These are phyloP conservation scores for Cephus sareptanus DNA, from an alignment of 2,888 invertebrate species.

Conservation along the genomic window DNA sequence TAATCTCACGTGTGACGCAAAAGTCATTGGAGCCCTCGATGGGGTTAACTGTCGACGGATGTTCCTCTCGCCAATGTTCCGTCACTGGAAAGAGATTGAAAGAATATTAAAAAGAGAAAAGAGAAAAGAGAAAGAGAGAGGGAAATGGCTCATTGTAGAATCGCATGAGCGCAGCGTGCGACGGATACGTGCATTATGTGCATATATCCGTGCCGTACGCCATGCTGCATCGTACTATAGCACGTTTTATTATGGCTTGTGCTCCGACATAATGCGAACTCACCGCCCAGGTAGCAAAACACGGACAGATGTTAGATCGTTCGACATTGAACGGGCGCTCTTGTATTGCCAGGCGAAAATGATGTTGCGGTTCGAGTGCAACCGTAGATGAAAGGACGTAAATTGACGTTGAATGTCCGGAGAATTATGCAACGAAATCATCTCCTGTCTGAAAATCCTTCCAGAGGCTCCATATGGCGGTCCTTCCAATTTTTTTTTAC, in stretches of 20 bases:
- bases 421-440: conserved; percentile 37
- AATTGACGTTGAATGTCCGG: conserved; percentile 53
- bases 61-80: no score
- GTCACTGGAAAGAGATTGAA: no score
- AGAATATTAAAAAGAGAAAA: no score
- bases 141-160: no score
- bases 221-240: not conserved
- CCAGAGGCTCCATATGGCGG: no score
- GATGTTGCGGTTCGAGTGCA: conserved; percentile 52
- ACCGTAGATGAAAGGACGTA: conserved; percentile 46
- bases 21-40: no score
- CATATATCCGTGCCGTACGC: not conserved
- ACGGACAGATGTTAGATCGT: conserved; percentile 54
- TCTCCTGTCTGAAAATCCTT: conserved; percentile 19
- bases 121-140: no score
- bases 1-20: no score
- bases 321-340: conserved; percentile 47
- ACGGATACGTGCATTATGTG: conserved; percentile 3
- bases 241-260: conserved; percentile 14
- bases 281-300: conserved; percentile 47
- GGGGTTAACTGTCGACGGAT: no score
- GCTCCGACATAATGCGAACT: conserved; percentile 20
- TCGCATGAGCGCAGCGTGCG: not conserved
- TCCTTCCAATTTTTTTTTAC: not conserved
- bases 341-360: conserved; percentile 42